phyloP scores from a whole-genome alignment of 2,113 vertebrate genomes.

The Lamprotornis superbus region DNA sequence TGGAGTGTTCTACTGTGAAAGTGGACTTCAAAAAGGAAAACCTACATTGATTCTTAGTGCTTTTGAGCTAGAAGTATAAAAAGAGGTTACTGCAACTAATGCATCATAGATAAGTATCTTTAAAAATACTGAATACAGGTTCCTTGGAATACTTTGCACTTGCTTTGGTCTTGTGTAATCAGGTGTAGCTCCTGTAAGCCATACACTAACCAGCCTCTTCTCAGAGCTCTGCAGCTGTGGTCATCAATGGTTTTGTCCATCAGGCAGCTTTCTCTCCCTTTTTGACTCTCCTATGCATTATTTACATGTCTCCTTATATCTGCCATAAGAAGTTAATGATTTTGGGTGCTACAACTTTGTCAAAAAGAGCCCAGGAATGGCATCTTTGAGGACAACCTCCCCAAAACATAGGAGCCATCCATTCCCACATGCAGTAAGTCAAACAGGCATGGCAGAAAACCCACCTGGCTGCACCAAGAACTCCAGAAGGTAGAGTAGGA shows the following conservation, averaged over 20 bases:
- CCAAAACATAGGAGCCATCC: neutral
- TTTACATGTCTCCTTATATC: neutral
- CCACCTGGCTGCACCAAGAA: neutral
- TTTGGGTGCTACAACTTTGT: neutral
- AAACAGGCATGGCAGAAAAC: neutral
- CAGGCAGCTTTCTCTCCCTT: neutral
- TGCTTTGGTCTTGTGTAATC: neutral
- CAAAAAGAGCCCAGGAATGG: neutral
- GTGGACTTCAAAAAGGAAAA: neutral
- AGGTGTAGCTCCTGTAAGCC: neutral
- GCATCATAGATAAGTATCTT: neutral
- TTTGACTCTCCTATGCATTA: neutral
- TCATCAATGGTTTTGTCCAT: neutral
- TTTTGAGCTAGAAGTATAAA: neutral
- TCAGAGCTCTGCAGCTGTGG: neutral
- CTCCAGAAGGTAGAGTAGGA: neutral
- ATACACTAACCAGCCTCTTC: neutral
- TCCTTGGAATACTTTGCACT: neutral
- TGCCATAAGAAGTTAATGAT: neutral
- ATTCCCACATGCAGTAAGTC: neutral
- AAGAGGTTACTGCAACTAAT: neutral
- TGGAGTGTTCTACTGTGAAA: neutral
- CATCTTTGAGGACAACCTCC: neutral
- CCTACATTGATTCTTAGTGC: neutral
- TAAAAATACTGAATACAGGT: neutral